These are phyloP conservation scores for Ciona savignyi DNA, from an alignment of 23 tunicate genomes.

Conservation along the genomic window DNA sequence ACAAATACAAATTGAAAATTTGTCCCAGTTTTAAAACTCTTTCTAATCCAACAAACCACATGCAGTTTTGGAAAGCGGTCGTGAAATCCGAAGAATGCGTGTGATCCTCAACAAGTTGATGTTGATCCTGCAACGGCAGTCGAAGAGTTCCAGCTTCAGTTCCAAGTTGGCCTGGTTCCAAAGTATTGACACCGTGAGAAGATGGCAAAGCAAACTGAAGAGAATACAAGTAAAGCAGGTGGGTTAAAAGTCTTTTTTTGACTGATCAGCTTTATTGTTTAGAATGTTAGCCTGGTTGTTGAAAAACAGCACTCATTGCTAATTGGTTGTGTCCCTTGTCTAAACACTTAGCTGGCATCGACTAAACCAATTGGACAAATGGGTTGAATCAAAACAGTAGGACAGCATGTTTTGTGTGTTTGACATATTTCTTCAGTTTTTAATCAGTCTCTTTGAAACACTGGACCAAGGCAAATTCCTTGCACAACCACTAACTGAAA, in stretches of 20 bases:
- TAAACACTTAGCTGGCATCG: neutral
- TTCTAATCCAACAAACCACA: neutral
- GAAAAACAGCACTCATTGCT: no score
- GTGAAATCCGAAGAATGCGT: constrained; percentile 37
- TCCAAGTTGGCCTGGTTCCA: constrained; percentile 43
- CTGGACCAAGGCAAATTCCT: no score
- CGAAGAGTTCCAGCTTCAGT: constrained; percentile 37
- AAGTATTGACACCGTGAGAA: constrained; percentile 37
- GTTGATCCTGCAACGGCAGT: constrained; percentile 48
- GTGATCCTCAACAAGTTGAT: constrained; percentile 17
- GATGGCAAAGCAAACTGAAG: constrained; percentile 48
- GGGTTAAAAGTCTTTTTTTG: no score
- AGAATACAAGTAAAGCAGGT: constrained; percentile 33
- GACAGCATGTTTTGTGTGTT: no score
- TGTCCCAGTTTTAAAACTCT: neutral
- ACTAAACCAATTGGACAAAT: neutral
- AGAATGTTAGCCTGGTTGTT: no score
- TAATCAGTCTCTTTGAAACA: no score
- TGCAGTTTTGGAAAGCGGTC: constrained; percentile 29
- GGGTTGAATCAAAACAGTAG: no score
- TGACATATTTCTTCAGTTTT: no score
- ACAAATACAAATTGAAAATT: neutral
- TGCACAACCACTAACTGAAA: no score
- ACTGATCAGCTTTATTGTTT: no score
- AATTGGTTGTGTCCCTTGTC: neutral